Evolutionary conservation across 92 coral and sea anemone species (phyloP).

Genomic region (Phenganax marumi): DNA sequence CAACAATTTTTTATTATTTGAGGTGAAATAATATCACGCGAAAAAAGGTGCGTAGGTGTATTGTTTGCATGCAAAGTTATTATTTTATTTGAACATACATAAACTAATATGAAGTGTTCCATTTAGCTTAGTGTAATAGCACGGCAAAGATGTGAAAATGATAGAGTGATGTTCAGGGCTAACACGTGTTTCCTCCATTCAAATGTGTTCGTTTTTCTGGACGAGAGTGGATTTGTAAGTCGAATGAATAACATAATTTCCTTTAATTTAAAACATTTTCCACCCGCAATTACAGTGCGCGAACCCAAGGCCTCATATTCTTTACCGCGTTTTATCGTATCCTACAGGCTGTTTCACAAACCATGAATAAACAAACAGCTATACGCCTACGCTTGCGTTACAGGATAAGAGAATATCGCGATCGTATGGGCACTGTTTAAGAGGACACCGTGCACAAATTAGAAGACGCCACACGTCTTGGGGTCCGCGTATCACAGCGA

Average conservation of each 20-base stretch:
- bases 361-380: not conserved
- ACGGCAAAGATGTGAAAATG: not conserved
- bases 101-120: too few relatives aligned
- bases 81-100: not conserved
- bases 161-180: not conserved
- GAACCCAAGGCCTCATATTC: not conserved
- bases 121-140: not conserved
- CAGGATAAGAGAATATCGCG: conserved; percentile 20
- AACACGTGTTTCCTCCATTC: not conserved
- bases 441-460: conserved; percentile 46
- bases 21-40: conserved; percentile 29
- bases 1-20: conserved; percentile 35
- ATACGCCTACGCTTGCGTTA: not conserved
- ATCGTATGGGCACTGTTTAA: conserved; percentile 49
- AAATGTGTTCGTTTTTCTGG: conserved; percentile 4
- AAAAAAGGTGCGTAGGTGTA: conserved; percentile 17
- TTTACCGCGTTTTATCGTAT: not conserved
- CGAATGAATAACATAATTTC: not conserved
- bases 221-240: conserved; percentile 3
- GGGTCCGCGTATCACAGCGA: conserved; percentile 63
- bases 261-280: not conserved
- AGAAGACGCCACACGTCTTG: conserved; percentile 43
- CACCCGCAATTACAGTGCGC: not conserved
- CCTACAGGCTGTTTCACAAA: not conserved
- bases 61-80: not conserved